A percentile compares a stretch with the other conserved stretches of the same genome.
phyloP scores from a whole-genome alignment of 1,140 invertebrate genomes.

The Sycobia sp. region DNA sequence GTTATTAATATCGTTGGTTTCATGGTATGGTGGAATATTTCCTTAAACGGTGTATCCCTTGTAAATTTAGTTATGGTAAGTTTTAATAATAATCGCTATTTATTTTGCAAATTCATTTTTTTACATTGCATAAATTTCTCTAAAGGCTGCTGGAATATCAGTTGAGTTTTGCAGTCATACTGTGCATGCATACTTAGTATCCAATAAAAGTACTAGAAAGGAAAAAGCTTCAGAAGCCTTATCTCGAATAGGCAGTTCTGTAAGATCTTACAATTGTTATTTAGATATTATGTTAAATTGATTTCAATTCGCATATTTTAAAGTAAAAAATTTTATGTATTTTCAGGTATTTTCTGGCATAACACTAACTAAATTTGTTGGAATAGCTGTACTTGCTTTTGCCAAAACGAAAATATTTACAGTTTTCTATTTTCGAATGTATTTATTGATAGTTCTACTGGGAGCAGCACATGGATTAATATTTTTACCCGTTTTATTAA shows the following conservation, averaged over 20 bases:
- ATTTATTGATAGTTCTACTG: slow-evolving; percentile 92
- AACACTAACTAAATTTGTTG: slow-evolving; percentile 95
- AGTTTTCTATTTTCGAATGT: slow-evolving; percentile 99
- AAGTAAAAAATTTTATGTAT: background rate
- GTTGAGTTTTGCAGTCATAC: slow-evolving; percentile 99
- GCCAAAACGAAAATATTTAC: slow-evolving; percentile 96
- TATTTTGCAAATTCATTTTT: slow-evolving; percentile 1
- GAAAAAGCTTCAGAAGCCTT: slow-evolving; percentile 83
- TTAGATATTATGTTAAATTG: background rate
- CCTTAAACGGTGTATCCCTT: slow-evolving; percentile 94
- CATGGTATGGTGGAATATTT: slow-evolving; percentile 98
- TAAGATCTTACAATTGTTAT: slow-evolving; percentile 6
- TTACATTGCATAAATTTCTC: background rate
- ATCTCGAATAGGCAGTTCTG: slow-evolving; percentile 91
- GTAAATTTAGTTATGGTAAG: slow-evolving; percentile 97
- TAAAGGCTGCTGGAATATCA: slow-evolving; percentile 93
- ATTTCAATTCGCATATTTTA: background rate
- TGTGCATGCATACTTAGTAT: slow-evolving; percentile 88
- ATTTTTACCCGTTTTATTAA: slow-evolving; percentile 94
- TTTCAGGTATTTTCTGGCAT: slow-evolving; percentile 86
- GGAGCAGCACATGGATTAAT: slow-evolving; percentile 94
- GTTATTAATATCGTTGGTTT: slow-evolving; percentile 87
- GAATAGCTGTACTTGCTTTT: slow-evolving; percentile 92
- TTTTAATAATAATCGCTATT: slow-evolving; percentile 4
- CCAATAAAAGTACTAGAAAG: slow-evolving; percentile 71